Evolutionary conservation across 2,888 invertebrate species (phyloP).

Genomic region (Scaptomyza polygonia): DNA sequence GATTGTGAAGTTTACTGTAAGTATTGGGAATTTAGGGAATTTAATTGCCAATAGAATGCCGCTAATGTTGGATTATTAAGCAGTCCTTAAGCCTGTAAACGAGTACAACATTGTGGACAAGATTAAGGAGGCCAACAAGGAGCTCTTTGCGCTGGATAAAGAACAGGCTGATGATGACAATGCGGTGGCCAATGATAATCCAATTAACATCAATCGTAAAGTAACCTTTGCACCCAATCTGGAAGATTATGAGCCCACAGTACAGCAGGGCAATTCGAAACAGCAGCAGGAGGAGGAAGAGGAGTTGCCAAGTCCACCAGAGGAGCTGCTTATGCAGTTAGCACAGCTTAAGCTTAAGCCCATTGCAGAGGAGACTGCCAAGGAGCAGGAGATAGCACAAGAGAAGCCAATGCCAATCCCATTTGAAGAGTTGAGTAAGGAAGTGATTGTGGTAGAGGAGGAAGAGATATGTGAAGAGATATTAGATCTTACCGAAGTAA

Average conservation of each 20-base stretch:
- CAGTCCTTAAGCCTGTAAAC: constrained; percentile 84
- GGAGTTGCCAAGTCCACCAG: constrained; percentile 41
- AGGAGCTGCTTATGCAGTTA: constrained; percentile 56
- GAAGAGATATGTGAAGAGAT: constrained; percentile 84
- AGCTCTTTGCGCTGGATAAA: constrained; percentile 82
- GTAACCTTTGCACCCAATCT: constrained; percentile 85
- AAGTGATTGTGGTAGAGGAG: constrained; percentile 19
- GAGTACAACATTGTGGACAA: constrained; percentile 86
- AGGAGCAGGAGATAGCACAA: constrained; percentile 29
- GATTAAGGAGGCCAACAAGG: constrained; percentile 86
- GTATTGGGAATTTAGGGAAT: constrained; percentile 44
- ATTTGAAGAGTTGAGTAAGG: neutral
- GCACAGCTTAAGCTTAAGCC: constrained; percentile 57
- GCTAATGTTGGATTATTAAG: constrained; percentile 62
- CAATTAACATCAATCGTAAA: constrained; percentile 68
- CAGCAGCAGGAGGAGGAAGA: constrained; percentile 15
- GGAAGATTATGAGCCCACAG: constrained; percentile 85
- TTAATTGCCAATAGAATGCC: constrained; percentile 41
- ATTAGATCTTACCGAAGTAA: constrained; percentile 50
- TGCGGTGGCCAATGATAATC: constrained; percentile 16
- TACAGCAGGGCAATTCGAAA: neutral
- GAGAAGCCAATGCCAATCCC: constrained; percentile 11
- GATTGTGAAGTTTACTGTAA: constrained; percentile 84
- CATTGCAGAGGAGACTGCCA: constrained; percentile 54
- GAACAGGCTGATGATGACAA: constrained; percentile 35